A percentile compares a stretch with the other conserved stretches of the same genome.
Evolutionary conservation across 2,797 vertebrate genomes (phyloP).

Genomic region (Galago senegalensis): DNA sequence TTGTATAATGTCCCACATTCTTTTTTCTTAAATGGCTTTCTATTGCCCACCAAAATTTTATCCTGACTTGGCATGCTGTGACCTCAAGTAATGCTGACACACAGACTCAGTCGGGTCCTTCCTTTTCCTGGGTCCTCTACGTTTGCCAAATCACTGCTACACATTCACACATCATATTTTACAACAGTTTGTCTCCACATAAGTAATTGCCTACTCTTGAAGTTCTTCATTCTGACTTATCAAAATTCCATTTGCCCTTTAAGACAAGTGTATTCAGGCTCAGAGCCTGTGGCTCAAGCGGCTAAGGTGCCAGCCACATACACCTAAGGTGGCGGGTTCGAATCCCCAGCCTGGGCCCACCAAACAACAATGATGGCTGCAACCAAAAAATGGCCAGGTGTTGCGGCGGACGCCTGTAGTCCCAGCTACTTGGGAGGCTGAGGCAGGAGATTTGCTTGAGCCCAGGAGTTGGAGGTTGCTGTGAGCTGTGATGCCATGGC

Average conservation of each 20-base stretch:
- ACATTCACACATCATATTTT: neutral
- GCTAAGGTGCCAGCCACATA: no score
- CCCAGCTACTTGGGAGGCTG: no score
- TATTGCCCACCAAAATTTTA: neutral
- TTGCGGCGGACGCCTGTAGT: no score
- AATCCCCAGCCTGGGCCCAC: no score
- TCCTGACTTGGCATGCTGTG: neutral
- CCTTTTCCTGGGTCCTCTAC: neutral
- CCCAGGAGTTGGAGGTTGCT: no score
- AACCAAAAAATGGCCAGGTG: no score
- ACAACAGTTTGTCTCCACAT: neutral
- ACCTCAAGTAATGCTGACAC: neutral
- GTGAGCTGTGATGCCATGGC: no score
- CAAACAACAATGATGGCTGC: no score
- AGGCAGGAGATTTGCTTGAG: no score
- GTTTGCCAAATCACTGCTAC: neutral
- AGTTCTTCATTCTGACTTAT: neutral
- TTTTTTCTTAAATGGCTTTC: neutral
- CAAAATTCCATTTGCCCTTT: neutral
- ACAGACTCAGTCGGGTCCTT: neutral
- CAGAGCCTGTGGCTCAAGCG: no score
- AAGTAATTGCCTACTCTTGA: neutral
- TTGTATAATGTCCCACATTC: neutral
- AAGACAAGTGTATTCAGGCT: neutral
- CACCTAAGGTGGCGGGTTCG: no score